phyloP scores from a whole-genome alignment of 2,888 invertebrate genomes.

The Drosophila dives region DNA sequence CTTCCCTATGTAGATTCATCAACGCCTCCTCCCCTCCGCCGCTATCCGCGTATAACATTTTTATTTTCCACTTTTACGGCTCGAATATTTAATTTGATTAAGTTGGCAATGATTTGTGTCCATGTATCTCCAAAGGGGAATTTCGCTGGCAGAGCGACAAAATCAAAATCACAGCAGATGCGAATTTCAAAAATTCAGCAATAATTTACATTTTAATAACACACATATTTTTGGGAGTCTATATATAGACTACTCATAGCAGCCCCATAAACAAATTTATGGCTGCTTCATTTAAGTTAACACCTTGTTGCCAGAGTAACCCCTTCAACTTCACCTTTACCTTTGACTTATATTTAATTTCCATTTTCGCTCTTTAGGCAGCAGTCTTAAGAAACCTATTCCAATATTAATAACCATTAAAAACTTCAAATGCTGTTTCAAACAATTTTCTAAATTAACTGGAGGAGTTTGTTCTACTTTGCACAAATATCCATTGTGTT shows the following conservation, averaged over 20 bases:
- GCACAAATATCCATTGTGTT: neutral
- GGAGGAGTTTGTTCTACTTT: neutral
- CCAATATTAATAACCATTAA: neutral
- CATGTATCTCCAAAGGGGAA: conserved; percentile 30
- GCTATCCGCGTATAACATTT: conserved; percentile 59
- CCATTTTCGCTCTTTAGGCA: neutral
- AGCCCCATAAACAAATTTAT: conserved; percentile 4
- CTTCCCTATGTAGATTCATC: conserved; percentile 55
- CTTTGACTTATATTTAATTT: neutral
- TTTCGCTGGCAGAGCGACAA: conserved; percentile 5
- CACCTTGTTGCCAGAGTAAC: conserved; percentile 1
- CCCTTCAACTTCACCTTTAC: neutral
- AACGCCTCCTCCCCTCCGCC: conserved; percentile 40
- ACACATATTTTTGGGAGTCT: conserved; percentile 16
- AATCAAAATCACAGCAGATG: conserved; percentile 61
- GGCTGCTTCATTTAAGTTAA: conserved; percentile 6
- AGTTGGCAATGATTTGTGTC: conserved; percentile 80
- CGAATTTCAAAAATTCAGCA: conserved; percentile 29
- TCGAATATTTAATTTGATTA: conserved; percentile 81
- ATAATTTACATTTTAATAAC: conserved; percentile 49
- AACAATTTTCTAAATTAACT: conserved; percentile 4
- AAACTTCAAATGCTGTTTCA: neutral
- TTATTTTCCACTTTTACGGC: conserved; percentile 77
- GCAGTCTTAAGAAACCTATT: neutral
- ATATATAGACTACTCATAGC: conserved; percentile 7